Base-by-base conservation (phyloP, 2,797 vertebrate genomes). In the Dendrocincla tyrannina region DNA sequence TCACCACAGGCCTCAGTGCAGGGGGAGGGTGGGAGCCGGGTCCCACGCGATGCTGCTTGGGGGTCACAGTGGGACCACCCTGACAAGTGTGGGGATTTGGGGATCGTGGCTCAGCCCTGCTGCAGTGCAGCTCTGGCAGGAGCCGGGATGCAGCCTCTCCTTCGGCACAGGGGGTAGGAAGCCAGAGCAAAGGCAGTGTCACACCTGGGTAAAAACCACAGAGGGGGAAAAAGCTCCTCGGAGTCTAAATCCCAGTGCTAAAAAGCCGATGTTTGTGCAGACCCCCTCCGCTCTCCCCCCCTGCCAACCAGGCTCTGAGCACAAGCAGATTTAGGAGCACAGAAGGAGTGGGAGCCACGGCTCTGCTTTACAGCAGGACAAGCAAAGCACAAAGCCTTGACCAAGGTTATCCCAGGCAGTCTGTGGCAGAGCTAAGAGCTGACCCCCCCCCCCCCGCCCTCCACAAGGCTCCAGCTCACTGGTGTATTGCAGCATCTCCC, bases 351-450 rank as follows among this genome's bases (percentile, higher is more conserved):
- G 76, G 66, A 89, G 63, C 81, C 7, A 4, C 5, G 4, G 27
- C 17, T 3, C 75, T 35, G 63, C 62, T 75, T 59, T 68, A 11
- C 33, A 73, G 74, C 91, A 67, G 63, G 63, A 64, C 78, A n/a
- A 75, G 72, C 24, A 14, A 39, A 67, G 49, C 83, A 37, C 64
- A 83, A 60, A 91, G 90, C 86, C 63, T 55, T 55, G 87, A 67
- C 75, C 85, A 76, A 93, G 94, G 94, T 95, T 91, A 75, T 56
- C 78, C 87, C 87, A 64, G 60, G 16, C 47, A 89, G 60, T 10
- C 64, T 8, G 87, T 72, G 79, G 85, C 82, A 64, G 87, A 93
- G 82, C 58, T 16, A 9, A 58, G 58, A 81, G n/a, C 59, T 35
- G 50, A 73, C 8, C 23, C 28, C 2, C 2, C 23, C 28, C 2